These are phyloP conservation scores for Phrynosoma platyrhinos DNA, from an alignment of 2,113 vertebrate genomes.

Conservation along the genomic window DNA sequence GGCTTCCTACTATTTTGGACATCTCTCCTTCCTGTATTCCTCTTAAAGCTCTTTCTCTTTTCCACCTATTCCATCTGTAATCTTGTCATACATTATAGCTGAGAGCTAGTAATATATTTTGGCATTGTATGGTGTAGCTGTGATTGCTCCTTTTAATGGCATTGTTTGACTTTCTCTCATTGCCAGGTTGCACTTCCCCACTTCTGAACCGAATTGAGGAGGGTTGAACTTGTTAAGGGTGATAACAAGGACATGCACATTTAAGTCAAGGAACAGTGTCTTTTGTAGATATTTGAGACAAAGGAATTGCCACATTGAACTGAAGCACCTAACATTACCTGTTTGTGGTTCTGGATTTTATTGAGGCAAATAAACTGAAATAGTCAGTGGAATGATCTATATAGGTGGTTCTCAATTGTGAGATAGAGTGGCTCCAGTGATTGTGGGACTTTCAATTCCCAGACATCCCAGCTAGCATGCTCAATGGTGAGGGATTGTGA, in stretches of 20 bases:
- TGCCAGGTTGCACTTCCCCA: not conserved
- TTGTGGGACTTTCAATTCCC: no score
- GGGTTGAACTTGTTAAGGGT: not conserved
- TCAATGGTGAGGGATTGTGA: no score
- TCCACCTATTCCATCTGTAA: not conserved
- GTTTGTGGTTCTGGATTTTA: not conserved
- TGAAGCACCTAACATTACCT: not conserved
- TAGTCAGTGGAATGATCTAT: no score
- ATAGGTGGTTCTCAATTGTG: no score
- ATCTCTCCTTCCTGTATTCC: not conserved
- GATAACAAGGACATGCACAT: not conserved
- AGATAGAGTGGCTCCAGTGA: no score
- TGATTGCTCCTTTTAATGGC: not conserved
- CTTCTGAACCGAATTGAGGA: not conserved
- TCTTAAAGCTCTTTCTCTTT: not conserved
- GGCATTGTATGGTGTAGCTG: not conserved
- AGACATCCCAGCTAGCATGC: no score
- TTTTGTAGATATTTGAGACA: not conserved
- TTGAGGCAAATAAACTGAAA: no score
- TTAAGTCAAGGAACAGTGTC: not conserved
- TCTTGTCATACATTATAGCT: not conserved
- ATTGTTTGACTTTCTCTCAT: not conserved
- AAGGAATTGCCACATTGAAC: slow-evolving; percentile 10
- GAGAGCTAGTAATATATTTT: not conserved
- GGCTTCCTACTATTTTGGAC: not conserved